Evolutionary conservation across 2,113 vertebrate genomes (phyloP), one percentile per base, ranked within the genome.

Genomic region (Leucopternis melanops): DNA sequence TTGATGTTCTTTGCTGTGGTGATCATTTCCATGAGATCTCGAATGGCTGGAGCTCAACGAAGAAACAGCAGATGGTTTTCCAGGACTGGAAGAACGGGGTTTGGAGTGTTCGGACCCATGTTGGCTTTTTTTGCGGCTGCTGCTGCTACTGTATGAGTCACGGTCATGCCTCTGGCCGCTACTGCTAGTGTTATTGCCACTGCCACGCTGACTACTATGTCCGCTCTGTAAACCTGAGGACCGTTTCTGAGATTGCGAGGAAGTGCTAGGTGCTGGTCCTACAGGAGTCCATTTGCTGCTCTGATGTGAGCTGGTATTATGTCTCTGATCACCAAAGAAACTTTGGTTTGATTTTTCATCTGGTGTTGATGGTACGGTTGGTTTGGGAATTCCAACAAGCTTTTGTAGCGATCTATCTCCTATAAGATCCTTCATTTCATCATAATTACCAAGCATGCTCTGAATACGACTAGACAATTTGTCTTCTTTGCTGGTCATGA

Each of bases 361-460:
- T 18, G 98, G 97, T 45, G 99, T 98, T 10, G 99, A 97, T 38
- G 99, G 98, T n/a, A 98, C 98, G 1, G 99, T 98, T 69, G 99
- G 98, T 98, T 99, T 99, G 92, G 98, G 98, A 73, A 98, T 97
- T 70, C 97, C 98, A 78, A 98, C 97, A 88, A 99, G 98, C 97
- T 99, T 99, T 79, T 99, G 98, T 75, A 99, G 98, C 55, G 99
- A 98, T 95, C 99, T 98, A 59, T 99, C 99, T 96, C 99, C 99
- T 95, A 99, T 99, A 21, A 99, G 98, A 96, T 99, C 99, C 97
- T 99, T 98, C 99, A 99, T 99, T 96, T 99, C 99, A 97, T 99
- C 99, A 98, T 99, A 99, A 96, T 99, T 99, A 85, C 99, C 99
- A 79, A 99, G 99, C 99, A 99, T 99, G 98, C 99, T 99, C 98